Evolutionary conservation across 2,888 invertebrate genomes (phyloP).

Genomic region (Ophion obscuratus): DNA sequence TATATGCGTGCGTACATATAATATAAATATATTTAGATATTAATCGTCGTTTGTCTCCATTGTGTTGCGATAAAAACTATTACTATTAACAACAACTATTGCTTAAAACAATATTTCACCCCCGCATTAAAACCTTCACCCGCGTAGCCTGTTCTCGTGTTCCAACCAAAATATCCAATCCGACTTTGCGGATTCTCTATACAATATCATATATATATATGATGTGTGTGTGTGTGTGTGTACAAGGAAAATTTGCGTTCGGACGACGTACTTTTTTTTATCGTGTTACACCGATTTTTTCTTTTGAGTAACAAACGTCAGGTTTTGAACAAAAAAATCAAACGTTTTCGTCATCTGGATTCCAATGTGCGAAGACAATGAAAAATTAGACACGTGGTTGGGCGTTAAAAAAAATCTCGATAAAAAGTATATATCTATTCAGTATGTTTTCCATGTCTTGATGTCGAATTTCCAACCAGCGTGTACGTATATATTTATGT

Average conservation of each 20-base stretch:
- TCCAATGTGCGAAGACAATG: slow-evolving; percentile 34
- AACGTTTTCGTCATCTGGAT: not conserved
- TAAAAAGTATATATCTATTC: slow-evolving; percentile 59
- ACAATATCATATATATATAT: slow-evolving; percentile 61
- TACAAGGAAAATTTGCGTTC: slow-evolving; percentile 50
- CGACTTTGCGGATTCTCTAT: slow-evolving; percentile 60
- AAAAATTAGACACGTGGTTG: slow-evolving; percentile 19
- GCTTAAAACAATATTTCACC: slow-evolving; percentile 47
- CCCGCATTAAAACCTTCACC: slow-evolving; percentile 41
- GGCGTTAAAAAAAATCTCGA: slow-evolving; percentile 30
- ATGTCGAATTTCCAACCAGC: slow-evolving; percentile 43
- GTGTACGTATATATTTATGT: slow-evolving; percentile 36
- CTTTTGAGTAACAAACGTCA: slow-evolving; percentile 26
- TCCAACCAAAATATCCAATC: slow-evolving; percentile 62
- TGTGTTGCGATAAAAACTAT: slow-evolving; percentile 62
- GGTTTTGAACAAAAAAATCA: slow-evolving; percentile 17
- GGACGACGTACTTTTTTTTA: slow-evolving; percentile 23
- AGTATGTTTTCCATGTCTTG: slow-evolving; percentile 38
- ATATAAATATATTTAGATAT: slow-evolving; percentile 51
- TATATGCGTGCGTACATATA: not conserved
- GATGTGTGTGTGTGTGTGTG: no score
- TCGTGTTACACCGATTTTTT: slow-evolving; percentile 45
- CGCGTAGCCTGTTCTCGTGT: slow-evolving; percentile 42
- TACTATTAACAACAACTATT: slow-evolving; percentile 65
- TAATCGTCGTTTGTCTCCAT: slow-evolving; percentile 49